Evolutionary conservation across 1,140 invertebrate genomes (phyloP), one percentile per base, ranked within the genome.

Genomic region (Hermatobates lingyangjiaoensis): DNA sequence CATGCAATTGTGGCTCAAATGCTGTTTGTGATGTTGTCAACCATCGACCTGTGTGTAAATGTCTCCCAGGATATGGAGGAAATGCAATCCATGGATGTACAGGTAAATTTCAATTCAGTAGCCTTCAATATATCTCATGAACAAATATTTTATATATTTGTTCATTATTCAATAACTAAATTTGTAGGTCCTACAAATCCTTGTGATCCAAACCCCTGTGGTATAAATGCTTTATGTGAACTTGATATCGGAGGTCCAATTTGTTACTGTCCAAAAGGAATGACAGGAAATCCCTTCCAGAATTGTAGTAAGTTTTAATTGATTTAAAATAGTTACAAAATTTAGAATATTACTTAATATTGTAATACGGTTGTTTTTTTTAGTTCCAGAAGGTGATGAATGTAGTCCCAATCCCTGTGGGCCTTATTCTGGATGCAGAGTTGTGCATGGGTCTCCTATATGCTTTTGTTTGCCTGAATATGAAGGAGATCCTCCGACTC

Each of bases 201-300:
- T 12, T 89, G 86, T 61, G 67, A 78, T 54, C 82, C 83, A 23
- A 87, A 84, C 66, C 86, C 87, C 20, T 92, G 87, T 64, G 88
- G 87, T 18, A 64, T 76, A 1, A 80, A 83, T 60, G 87, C 88
- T 10, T 64, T 83, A 42, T 91, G 88, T 63, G 85, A 91, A 69
- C 72, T 80, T 38, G 83, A 88, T 59, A 79, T 85, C 60, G 87
- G 84, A 53, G 83, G 80, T 67, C 84, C 85, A 1, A 84, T 91
- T 56, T 90, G 88, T 60, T 87, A 77, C 65, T 93, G 88, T 64
- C 86, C 86, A 0, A 85, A 86, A 63, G 85, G 86, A 57, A 70
- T 84, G 49, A 91, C 87, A 12, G 87, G 88, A 66, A 89, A 90
- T 74, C 88, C 88, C 14, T 91, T 90, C 61, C 77, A 83, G 54